These are phyloP conservation scores for Leptarthrus brevirostris DNA, from an alignment of 2,888 invertebrate species.

Conservation along the genomic window DNA sequence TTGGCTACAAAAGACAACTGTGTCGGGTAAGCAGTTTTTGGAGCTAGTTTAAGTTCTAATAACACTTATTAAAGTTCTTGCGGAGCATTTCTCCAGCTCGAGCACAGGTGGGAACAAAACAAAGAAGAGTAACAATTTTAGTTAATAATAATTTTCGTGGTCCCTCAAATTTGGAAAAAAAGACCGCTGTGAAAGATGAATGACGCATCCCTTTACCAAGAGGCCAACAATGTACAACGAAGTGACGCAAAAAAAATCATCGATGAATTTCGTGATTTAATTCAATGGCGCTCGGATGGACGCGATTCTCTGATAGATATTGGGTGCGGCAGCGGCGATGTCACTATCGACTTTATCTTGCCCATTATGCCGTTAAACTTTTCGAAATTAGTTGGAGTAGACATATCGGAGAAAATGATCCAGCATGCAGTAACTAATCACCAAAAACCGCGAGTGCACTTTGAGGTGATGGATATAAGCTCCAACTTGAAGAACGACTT, in stretches of 20 bases:
- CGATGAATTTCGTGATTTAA: constrained; percentile 71
- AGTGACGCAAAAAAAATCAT: constrained; percentile 74
- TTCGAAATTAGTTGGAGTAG: constrained; percentile 72
- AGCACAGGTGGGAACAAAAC: too few relatives aligned
- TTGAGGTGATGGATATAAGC: constrained; percentile 71
- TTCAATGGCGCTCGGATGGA: constrained; percentile 71
- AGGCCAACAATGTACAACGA: constrained; percentile 76
- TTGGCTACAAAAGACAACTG: background rate
- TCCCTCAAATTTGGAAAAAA: background rate
- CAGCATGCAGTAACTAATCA: constrained; percentile 73
- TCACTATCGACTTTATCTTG: constrained; percentile 74
- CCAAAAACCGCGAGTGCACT: constrained; percentile 67
- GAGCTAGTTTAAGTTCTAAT: background rate
- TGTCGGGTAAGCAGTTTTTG: background rate
- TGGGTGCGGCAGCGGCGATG: constrained; percentile 81
- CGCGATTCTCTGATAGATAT: constrained; percentile 74
- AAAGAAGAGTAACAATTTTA: too few relatives aligned
- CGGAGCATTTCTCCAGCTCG: too few relatives aligned
- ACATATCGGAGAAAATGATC: constrained; percentile 79
- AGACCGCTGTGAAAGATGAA: constrained; percentile 67
- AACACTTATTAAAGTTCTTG: background rate
- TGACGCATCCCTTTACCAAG: constrained; percentile 76
- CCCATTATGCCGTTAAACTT: constrained; percentile 72
- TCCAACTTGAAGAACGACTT: constrained; percentile 68
- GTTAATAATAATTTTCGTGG: too few relatives aligned